Evolutionary conservation across 2,113 vertebrate genomes (phyloP), one percentile per base, ranked within the genome.

Genomic region (Sinosuthora webbiana): DNA sequence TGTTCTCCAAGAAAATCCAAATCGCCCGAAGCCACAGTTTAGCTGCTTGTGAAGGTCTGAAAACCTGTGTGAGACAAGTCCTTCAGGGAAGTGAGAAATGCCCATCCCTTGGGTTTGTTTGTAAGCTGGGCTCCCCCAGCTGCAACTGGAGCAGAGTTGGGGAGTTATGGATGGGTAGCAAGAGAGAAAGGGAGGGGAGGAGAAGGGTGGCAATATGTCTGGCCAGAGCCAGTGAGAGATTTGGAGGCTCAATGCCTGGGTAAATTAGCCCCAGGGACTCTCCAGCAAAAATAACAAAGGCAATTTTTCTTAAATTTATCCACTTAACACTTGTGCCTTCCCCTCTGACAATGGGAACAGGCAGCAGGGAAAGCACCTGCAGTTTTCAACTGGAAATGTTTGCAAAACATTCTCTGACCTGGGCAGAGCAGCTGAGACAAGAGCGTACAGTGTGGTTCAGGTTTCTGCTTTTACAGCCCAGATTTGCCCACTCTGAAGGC

Each of bases 381-480:
- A 90, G 39, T 31, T 80, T 90, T n/a, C 60, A 44, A 9, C 44
- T 47, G 23, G 24, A 77, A 87, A 83, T 41, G 2, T 74, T 89
- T 76, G 71, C 60, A 25, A 92, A 89, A 78, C 7, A 0, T 22
- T 83, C n/a, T 64, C 69, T 0, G 7, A 25, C 41, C 59, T 24
- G 30, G 41, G 13, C 52, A 90, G 56, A 80, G 80, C 64, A 86
- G 70, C 75, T 28, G 71, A 82, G 45, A 69, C 9, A 10, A 0
- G 1, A 55, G 21, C 2, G 2, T 28, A 12, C 30, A 30, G 42
- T 0, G 5, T 0, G 0, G 52, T 16, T 81, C 30, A 4, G n/a
- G 31, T 56, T 83, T 73, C 45, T 70, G 67, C 75, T 80, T 95
- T 95, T 70, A 83, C 0, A 2, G 1, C 68, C 82, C 75, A 18